These are phyloP conservation scores for Gnathonemus echidnorhynchus DNA, from an alignment of 2,113 vertebrate species.

Conservation along the genomic window DNA sequence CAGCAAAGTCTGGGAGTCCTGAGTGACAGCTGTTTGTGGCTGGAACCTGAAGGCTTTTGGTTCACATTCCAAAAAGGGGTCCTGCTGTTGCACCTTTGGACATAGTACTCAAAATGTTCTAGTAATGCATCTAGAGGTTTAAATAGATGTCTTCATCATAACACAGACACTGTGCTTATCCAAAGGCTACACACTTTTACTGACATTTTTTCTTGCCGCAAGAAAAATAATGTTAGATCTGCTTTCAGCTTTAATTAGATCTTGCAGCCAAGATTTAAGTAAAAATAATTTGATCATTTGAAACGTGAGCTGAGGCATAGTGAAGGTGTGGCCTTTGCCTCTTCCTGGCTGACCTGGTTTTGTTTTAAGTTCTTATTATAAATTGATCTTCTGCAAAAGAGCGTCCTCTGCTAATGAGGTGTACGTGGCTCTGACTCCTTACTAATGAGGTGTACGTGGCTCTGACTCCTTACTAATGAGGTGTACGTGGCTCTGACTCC, in stretches of 20 bases:
- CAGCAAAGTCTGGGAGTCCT: background rate
- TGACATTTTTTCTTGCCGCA: background rate
- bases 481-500: no score
- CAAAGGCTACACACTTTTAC: background rate
- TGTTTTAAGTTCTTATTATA: background rate
- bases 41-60: background rate
- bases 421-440: background rate
- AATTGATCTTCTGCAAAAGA: background rate
- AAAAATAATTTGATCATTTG: background rate
- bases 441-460: no score
- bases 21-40: background rate
- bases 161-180: background rate
- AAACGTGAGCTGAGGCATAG: background rate
- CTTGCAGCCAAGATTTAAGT: background rate
- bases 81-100: background rate
- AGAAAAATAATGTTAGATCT: background rate
- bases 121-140: background rate
- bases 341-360: background rate
- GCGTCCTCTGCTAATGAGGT: background rate
- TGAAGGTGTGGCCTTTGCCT: background rate
- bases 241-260: background rate
- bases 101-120: background rate
- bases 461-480: no score
- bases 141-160: background rate
- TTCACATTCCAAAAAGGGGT: background rate